Base-by-base conservation (phyloP, 2,797 vertebrate genomes). In the Podargus strigoides region DNA sequence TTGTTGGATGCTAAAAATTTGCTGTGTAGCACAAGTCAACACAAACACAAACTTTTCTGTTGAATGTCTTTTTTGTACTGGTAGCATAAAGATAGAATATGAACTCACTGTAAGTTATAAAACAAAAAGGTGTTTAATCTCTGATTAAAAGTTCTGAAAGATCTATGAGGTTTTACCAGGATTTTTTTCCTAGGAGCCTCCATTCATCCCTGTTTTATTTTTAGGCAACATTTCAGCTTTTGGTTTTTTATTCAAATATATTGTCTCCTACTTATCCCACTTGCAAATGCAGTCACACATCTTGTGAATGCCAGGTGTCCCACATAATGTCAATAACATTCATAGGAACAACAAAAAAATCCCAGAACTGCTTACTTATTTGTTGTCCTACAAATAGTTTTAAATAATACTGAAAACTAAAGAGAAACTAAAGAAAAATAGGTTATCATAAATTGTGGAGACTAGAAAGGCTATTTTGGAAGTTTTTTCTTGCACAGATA, bases 141-240 rank as follows among this genome's bases (percentile, higher is more conserved):
- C 42, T 84, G 50, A 63, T 32, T 52, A 91, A 89, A 79, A 78
- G 16, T 10, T 58, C 37, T 85, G 12, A 66, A 88, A 19, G 81
- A 73, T 78, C 22, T 44, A 17, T 36, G 53, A 74, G 15, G 12
- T 94, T 94, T 89, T 75, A 68, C 63, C 49, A 77, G 30, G 19
- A 58, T 70, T 84, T 80, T 34, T 95, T 90, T 85, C 80, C 47
- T 62, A 68, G 21, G n/a, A 95, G 5, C 4, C 10, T 69, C 69
- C 85, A 95, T 94, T 85, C 96, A 87, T 77, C n/a, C 22, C 6
- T 60, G 13, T 60, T 90, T 83, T 78, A 41, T 89, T 86, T 90
- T 92, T 85, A 87, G 58, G 39, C 6, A 17, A 55, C 13, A 32
- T 66, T 75, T 87, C 53, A 85, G 36, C 55, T 81, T 52, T 39